phyloP scores from a whole-genome alignment of 2,888 invertebrate genomes.

The Dendrolimus pini region DNA sequence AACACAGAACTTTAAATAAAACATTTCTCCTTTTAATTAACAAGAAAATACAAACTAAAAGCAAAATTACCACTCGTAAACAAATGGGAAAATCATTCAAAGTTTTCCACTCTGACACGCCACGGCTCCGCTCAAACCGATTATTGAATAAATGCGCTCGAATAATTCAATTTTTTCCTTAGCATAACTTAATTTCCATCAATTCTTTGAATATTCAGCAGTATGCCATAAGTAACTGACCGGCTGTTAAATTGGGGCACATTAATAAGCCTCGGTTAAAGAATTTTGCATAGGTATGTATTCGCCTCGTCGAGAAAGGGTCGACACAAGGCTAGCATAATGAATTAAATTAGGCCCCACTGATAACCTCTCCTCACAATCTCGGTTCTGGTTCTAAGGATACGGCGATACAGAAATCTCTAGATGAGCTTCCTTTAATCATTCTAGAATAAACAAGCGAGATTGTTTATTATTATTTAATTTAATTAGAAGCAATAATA shows the following conservation, averaged over 20 bases:
- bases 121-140: neutral
- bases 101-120: neutral
- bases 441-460: neutral
- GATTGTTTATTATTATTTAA: too few relatives aligned
- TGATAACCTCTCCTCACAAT: conserved; percentile 65
- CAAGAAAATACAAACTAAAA: neutral
- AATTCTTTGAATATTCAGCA: conserved; percentile 15
- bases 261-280: conserved; percentile 45
- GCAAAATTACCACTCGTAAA: neutral
- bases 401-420: conserved; percentile 23
- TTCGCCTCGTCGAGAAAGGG: conserved; percentile 52
- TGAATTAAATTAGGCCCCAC: conserved; percentile 70
- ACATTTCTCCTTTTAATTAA: too few relatives aligned
- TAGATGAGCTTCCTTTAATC: conserved; percentile 19
- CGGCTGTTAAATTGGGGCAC: conserved; percentile 30
- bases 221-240: conserved; percentile 19
- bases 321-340: conserved; percentile 56
- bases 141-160: neutral
- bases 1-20: too few relatives aligned
- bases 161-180: neutral
- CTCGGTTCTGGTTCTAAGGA: conserved; percentile 36
- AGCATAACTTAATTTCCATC: conserved; percentile 4
- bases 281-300: conserved; percentile 60
- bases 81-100: neutral
- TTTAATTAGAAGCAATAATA: too few relatives aligned